Percentiles rank a stretch among this genome's conserved stretches.
phyloP scores from a whole-genome alignment of 2,113 vertebrate species.

The Campylomormyrus numenius region DNA sequence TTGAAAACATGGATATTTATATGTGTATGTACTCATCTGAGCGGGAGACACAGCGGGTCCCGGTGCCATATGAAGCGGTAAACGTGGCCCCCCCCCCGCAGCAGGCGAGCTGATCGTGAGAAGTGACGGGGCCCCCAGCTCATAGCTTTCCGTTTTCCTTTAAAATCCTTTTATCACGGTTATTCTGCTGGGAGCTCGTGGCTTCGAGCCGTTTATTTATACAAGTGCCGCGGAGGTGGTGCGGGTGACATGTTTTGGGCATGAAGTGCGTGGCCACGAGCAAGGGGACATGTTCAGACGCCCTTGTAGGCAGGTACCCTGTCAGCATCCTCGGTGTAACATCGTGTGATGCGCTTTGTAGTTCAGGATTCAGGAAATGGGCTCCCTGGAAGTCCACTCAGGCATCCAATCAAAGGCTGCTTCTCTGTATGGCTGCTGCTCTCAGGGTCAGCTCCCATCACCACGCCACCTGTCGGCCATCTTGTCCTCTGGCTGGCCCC shows the following conservation, averaged over 20 bases:
- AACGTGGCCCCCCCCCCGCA: not conserved
- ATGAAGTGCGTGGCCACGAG: slow-evolving; percentile 23
- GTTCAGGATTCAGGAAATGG: not conserved
- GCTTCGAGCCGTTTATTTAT: slow-evolving; percentile 22
- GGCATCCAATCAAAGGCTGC: not conserved
- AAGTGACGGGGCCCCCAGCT: slow-evolving; percentile 25
- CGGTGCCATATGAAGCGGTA: slow-evolving; percentile 9
- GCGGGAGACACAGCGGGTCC: not conserved
- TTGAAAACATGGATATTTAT: slow-evolving; percentile 50
- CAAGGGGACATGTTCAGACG: not conserved
- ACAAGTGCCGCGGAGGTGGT: slow-evolving; percentile 13
- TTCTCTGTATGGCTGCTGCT: not conserved
- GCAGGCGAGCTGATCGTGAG: not conserved
- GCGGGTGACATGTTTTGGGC: slow-evolving; percentile 13
- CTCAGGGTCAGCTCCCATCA: not conserved
- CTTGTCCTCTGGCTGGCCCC: not conserved
- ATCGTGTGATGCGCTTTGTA: not conserved
- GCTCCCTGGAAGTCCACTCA: not conserved
- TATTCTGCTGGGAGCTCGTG: slow-evolving; percentile 26
- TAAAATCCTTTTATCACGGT: slow-evolving; percentile 34
- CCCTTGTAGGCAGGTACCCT: not conserved
- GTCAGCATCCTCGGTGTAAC: not conserved
- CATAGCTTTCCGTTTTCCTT: slow-evolving; percentile 44
- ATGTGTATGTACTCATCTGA: not conserved
- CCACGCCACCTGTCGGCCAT: not conserved